A percentile compares a stretch with the other conserved stretches of the same genome.
phyloP scores from a whole-genome alignment of 2,888 invertebrate genomes.

The Cheilosia vulpina region DNA sequence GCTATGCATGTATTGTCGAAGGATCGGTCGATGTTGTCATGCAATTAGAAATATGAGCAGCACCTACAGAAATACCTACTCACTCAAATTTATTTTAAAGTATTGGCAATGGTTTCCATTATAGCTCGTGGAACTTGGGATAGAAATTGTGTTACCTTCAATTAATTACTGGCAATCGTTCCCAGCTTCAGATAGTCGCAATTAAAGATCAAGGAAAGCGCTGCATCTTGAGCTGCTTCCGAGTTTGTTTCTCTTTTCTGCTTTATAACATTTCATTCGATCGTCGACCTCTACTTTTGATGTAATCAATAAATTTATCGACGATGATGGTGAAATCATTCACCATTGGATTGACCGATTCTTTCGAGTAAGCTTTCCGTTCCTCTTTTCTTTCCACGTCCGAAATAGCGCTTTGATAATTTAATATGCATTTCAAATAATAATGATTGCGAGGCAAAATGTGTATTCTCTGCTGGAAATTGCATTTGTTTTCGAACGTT shows the following conservation, averaged over 20 bases:
- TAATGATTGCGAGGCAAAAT: constrained; percentile 57
- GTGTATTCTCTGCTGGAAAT: constrained; percentile 34
- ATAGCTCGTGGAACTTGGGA: background rate
- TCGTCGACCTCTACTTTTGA: constrained; percentile 55
- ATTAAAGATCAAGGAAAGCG: constrained; percentile 13
- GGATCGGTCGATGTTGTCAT: constrained; percentile 22
- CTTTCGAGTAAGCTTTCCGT: constrained; percentile 20
- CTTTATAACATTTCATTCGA: constrained; percentile 22
- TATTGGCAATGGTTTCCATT: background rate
- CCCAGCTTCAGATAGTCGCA: constrained; percentile 3
- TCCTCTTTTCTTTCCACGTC: background rate
- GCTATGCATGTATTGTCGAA: background rate
- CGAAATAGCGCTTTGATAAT: constrained; percentile 16
- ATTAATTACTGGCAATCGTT: constrained; percentile 20
- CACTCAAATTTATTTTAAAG: too few relatives aligned
- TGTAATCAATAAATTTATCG: constrained; percentile 56
- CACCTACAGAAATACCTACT: too few relatives aligned
- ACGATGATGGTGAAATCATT: constrained; percentile 39
- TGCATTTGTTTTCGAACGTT: constrained; percentile 58
- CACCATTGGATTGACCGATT: constrained; percentile 14
- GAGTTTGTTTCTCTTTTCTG: constrained; percentile 10
- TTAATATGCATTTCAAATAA: constrained; percentile 47
- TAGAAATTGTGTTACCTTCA: background rate
- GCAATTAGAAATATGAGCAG: constrained; percentile 26
- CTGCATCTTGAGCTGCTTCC: constrained; percentile 26